These are phyloP conservation scores for Torymus auratus DNA, from an alignment of 2,888 invertebrate genomes.

Conservation along the genomic window DNA sequence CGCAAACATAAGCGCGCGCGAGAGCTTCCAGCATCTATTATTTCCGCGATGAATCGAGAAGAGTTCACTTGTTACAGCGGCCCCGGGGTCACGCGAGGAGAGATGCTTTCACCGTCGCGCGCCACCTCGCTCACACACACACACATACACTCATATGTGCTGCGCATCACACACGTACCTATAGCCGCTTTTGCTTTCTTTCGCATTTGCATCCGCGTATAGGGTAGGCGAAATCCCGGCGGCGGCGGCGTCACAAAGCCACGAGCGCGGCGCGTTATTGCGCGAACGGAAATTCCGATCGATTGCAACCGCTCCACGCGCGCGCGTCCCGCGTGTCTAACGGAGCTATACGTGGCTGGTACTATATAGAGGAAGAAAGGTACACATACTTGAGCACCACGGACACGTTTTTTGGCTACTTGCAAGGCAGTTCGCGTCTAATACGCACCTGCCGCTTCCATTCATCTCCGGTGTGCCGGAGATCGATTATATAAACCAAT, in stretches of 20 bases:
- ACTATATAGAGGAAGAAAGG: too few relatives aligned
- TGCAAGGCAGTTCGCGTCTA: too few relatives aligned
- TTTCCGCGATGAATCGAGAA: conserved; percentile 54
- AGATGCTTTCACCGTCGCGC: conserved; percentile 52
- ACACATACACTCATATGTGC: too few relatives aligned
- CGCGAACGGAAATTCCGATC: conserved; percentile 19
- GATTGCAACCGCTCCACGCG: neutral
- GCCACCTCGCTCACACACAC: neutral
- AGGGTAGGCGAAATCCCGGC: too few relatives aligned
- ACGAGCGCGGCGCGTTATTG: neutral
- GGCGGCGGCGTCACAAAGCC: neutral
- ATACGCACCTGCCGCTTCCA: too few relatives aligned
- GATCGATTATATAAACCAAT: conserved; percentile 39
- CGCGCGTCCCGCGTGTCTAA: too few relatives aligned
- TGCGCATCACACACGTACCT: too few relatives aligned
- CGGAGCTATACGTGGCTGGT: too few relatives aligned
- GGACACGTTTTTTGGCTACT: too few relatives aligned
- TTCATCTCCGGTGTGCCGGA: conserved; percentile 1
- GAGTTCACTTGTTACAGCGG: conserved; percentile 46
- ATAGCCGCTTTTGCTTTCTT: neutral
- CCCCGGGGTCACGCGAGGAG: conserved; percentile 37
- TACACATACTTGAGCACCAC: too few relatives aligned
- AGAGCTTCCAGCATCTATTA: conserved; percentile 33
- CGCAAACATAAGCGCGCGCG: too few relatives aligned
- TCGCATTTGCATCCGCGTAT: neutral